These are phyloP conservation scores for Syrista parreyssii DNA, from an alignment of 2,888 invertebrate species.

Conservation along the genomic window DNA sequence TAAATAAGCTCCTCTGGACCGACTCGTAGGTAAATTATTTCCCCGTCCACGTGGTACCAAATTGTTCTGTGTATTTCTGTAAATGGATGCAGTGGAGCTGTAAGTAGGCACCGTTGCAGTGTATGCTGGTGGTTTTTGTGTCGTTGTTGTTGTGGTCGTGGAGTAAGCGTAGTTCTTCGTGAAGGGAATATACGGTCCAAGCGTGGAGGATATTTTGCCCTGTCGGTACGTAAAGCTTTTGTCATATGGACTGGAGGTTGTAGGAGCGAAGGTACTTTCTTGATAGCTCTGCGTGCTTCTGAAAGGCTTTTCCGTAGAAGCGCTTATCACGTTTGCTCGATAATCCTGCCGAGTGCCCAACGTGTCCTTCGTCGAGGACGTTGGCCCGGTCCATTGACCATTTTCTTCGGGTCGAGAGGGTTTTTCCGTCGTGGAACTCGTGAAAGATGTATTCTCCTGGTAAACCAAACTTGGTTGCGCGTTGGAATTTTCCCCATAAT, in stretches of 20 bases:
- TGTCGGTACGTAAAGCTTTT: conserved; percentile 56
- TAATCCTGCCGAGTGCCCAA: conserved; percentile 36
- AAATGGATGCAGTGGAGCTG: conserved; percentile 29
- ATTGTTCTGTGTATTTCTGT: conserved; percentile 32
- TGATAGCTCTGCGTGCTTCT: conserved; percentile 31
- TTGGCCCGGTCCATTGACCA: background rate
- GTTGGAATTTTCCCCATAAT: background rate
- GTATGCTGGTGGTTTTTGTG: conserved; percentile 45
- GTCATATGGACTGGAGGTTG: conserved; percentile 52
- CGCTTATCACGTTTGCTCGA: conserved; percentile 44
- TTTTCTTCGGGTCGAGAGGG: background rate
- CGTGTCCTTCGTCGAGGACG: conserved; percentile 31
- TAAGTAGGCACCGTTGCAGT: conserved; percentile 56
- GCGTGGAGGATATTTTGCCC: conserved; percentile 54
- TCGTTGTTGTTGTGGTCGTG: conserved; percentile 36
- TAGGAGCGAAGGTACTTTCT: conserved; percentile 29
- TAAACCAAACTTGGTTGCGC: background rate
- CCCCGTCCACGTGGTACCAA: conserved; percentile 24
- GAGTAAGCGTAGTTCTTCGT: conserved; percentile 57
- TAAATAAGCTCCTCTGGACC: conserved; percentile 40
- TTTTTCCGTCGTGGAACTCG: background rate
- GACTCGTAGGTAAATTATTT: conserved; percentile 26
- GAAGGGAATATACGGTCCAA: conserved; percentile 60
- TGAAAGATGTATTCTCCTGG: background rate
- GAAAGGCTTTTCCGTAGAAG: conserved; percentile 53